These are phyloP conservation scores for Tenthredo mesomela DNA, from an alignment of 2,888 invertebrate genomes.

Conservation along the genomic window DNA sequence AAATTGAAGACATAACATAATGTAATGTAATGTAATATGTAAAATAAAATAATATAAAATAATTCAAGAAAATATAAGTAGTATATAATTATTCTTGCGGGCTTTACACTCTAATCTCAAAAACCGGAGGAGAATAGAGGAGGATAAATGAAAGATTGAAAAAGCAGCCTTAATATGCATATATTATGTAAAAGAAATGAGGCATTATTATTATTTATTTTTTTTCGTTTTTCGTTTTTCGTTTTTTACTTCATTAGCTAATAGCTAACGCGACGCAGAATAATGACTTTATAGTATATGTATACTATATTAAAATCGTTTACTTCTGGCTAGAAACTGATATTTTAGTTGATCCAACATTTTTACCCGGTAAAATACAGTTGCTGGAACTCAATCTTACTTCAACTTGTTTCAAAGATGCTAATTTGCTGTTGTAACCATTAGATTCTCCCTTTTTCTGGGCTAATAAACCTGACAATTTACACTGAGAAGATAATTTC, in stretches of 20 bases:
- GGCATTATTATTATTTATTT: no score
- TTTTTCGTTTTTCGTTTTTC: no score
- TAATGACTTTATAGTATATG: neutral
- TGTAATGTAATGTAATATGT: neutral
- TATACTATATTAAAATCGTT: neutral
- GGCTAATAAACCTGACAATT: neutral
- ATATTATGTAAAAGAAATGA: neutral
- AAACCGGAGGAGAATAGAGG: no score
- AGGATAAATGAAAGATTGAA: no score
- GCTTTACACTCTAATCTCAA: no score
- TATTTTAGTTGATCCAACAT: neutral
- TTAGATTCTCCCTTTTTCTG: conserved; percentile 32
- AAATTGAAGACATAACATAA: neutral
- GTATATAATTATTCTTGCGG: no score
- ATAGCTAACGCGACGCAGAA: no score
- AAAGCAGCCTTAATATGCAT: neutral
- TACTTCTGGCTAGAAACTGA: conserved; percentile 22
- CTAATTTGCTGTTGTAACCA: conserved; percentile 22
- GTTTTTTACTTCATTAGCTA: no score
- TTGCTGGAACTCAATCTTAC: conserved; percentile 1
- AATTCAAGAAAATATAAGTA: neutral
- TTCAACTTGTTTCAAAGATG: conserved; percentile 17
- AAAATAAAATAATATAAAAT: neutral
- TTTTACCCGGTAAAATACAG: neutral
- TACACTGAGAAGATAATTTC: conserved; percentile 32